Evolutionary conservation across 2,888 invertebrate genomes (phyloP).

Genomic region (Thecocarcelia acutangulata): DNA sequence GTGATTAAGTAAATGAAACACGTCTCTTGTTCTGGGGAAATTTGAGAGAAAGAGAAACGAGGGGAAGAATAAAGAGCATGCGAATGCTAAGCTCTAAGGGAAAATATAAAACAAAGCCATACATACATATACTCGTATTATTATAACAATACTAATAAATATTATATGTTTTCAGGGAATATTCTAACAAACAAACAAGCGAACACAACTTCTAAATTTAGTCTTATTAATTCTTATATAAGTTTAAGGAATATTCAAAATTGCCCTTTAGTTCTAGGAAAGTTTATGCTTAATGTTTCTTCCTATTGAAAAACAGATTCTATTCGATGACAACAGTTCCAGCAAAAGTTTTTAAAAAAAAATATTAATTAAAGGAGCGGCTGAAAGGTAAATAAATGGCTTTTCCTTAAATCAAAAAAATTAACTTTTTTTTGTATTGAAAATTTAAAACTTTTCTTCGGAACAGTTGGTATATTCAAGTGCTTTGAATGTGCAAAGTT

Average conservation of each 20-base stretch:
- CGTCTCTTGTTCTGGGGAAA: slow-evolving; percentile 36
- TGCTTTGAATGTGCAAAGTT: too few species aligned
- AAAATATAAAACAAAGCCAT: slow-evolving; percentile 13
- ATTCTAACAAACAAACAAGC: slow-evolving; percentile 12
- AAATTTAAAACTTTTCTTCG: too few species aligned
- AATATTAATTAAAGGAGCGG: too few species aligned
- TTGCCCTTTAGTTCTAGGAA: neutral
- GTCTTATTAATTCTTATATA: neutral
- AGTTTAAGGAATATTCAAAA: neutral
- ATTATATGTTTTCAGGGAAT: slow-evolving; percentile 63
- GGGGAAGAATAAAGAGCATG: slow-evolving; percentile 1
- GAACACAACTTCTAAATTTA: neutral
- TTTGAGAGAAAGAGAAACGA: neutral
- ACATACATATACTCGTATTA: slow-evolving; percentile 17
- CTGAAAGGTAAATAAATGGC: too few species aligned
- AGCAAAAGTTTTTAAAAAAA: too few species aligned
- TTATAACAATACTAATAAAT: slow-evolving; percentile 67
- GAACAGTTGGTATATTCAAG: too few species aligned
- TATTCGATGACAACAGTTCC: neutral
- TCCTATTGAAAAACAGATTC: neutral
- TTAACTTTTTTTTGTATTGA: too few species aligned
- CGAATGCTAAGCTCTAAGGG: slow-evolving; percentile 28
- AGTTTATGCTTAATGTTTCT: neutral
- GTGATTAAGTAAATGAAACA: slow-evolving; percentile 65
- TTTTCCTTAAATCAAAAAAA: too few species aligned